Conservation (phyloP, 2,113 vertebrate species). For the Trichomycterus rosablanca region DNA sequence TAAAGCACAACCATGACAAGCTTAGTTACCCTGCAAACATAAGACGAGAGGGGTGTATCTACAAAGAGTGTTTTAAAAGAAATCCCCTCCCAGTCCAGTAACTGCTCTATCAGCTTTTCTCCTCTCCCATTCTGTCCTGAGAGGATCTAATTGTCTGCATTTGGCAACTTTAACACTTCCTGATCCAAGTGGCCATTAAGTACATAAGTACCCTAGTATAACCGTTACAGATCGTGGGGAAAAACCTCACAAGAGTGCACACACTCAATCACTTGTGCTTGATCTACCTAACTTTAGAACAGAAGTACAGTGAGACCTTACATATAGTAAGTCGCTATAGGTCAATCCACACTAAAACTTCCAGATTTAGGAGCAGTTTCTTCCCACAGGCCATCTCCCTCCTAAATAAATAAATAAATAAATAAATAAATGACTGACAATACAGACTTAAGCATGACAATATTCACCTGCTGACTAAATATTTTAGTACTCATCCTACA, state of each 20-base stretch:
- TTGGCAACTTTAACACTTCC: slow-evolving; percentile 41
- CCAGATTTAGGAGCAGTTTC: too few relatives aligned
- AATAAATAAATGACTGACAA: too few relatives aligned
- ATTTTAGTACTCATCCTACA: too few relatives aligned
- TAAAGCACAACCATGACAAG: slow-evolving; percentile 37
- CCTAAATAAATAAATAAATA: too few relatives aligned
- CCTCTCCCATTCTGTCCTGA: slow-evolving; percentile 21
- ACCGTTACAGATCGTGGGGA: slow-evolving; percentile 6
- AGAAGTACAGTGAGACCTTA: too few relatives aligned
- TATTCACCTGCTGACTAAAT: too few relatives aligned
- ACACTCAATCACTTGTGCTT: not conserved
- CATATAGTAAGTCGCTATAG: too few relatives aligned
- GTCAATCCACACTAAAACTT: too few relatives aligned
- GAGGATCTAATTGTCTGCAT: slow-evolving; percentile 33
- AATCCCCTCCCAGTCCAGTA: slow-evolving; percentile 20
- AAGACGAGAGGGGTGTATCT: slow-evolving; percentile 51
- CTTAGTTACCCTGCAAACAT: slow-evolving; percentile 50
- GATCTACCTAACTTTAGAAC: not conserved
- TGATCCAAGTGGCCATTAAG: slow-evolving; percentile 23
- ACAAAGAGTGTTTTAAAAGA: slow-evolving; percentile 71
- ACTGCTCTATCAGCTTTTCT: slow-evolving; percentile 20
- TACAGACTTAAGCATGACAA: too few relatives aligned
- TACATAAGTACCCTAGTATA: slow-evolving; percentile 12
- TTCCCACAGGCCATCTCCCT: too few relatives aligned
- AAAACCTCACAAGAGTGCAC: slow-evolving; percentile 1